These are phyloP conservation scores for Choloepus didactylus DNA, from an alignment of 2,797 vertebrate species.

Conservation along the genomic window DNA sequence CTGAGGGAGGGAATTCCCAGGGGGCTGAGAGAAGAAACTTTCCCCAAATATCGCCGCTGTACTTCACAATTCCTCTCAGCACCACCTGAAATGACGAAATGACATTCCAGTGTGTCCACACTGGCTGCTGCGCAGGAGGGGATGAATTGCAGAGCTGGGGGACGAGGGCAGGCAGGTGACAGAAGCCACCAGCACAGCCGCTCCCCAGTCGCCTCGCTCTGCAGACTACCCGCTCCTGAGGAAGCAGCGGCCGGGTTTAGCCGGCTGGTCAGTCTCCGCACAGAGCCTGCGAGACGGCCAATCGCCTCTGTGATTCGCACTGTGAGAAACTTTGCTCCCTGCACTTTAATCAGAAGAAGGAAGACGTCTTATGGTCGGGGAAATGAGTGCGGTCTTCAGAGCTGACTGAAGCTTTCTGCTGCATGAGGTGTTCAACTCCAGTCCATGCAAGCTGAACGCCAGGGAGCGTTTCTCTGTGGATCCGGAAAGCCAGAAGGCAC, in stretches of 20 bases:
- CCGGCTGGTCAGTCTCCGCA: neutral
- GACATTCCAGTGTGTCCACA: slow-evolving; percentile 33
- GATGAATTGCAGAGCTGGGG: neutral
- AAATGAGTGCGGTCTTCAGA: neutral
- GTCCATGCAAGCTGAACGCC: neutral
- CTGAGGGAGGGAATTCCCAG: neutral
- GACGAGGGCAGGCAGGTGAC: neutral
- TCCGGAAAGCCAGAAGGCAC: neutral
- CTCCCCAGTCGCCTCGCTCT: neutral
- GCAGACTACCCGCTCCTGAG: neutral
- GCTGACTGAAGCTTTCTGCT: neutral
- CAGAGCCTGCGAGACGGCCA: neutral
- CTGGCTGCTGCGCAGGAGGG: neutral
- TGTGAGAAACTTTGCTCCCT: neutral
- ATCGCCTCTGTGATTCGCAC: neutral
- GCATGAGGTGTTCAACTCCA: neutral
- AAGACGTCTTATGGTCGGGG: neutral
- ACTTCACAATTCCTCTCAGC: neutral
- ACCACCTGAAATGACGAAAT: neutral
- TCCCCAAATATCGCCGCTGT: too few species aligned
- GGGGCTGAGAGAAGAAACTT: neutral
- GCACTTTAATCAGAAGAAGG: neutral
- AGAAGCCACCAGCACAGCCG: neutral
- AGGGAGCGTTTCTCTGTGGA: neutral
- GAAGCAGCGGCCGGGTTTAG: neutral